Base-by-base conservation (phyloP, 2,797 vertebrate species). In the Dallia pectoralis region DNA sequence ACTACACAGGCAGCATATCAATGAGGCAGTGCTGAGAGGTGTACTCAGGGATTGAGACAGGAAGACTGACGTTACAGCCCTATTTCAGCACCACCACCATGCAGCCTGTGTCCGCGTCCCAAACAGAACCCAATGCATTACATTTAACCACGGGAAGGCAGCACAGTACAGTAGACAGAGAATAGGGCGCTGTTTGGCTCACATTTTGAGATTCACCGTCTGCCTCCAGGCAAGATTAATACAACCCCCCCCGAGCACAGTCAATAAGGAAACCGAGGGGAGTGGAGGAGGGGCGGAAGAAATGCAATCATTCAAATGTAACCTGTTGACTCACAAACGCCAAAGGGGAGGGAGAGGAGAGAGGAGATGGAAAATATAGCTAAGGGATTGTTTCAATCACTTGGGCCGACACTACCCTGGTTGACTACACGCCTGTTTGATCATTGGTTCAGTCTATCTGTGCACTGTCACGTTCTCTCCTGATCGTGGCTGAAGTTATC, bases 221-320 rank as follows among this genome's bases (percentile, higher is more conserved):
- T 89, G 89, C 89, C 88, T 84, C 73, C 71, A 22, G 79, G 84
- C 87, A 86, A 74, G 70, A 85, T 77, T 80, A 81, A 84, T 76
- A 79, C 78, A 78, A 22, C 18, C 62, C 29, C 29, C 76, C 78
- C 70, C 66, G 70, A 71, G 78, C 78, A 73, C 66, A 77, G 85
- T 87, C 82, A 87, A 87, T 86, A 85, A 87, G 83, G 83, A 81
- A 81, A 87, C 80, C 40, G 14, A 44, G 40, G 40, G 40, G 40
- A 22, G 40, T 44, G 40, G 40, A 78, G 0, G 53, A 78, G 78
- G 86, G 81, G 77, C 72, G 79, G 44, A 66, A 81, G 79, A 44
- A 68, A 64, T 80, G 77, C 81, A 88, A 89, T 88, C 81, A 85
- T 89, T 90, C 87, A 88, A 86, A 89, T 87, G 83, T 84, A 86